Evolutionary conservation across 1,140 invertebrate genomes (phyloP).

Genomic region (Cryptotermes secundus): DNA sequence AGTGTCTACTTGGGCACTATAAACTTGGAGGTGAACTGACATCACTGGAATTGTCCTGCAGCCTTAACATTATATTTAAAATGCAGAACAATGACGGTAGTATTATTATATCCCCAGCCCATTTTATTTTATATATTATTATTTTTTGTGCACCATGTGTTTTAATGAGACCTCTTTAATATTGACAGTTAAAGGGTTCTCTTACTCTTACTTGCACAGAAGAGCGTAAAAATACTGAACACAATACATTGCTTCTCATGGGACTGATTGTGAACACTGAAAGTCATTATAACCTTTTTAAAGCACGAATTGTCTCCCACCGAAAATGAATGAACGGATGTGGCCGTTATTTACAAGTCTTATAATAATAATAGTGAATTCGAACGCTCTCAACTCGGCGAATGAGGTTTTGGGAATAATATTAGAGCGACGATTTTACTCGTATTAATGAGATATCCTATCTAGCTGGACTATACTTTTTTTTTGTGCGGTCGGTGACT

Average conservation of each 20-base stretch:
- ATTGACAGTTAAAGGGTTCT: not conserved
- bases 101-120: not conserved
- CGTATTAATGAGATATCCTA: conserved; percentile 11
- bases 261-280: not conserved
- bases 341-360: conserved; percentile 5
- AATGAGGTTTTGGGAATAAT: not conserved
- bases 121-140: not conserved
- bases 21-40: too few species aligned
- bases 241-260: not conserved
- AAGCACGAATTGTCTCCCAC: not conserved
- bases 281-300: not conserved
- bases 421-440: not conserved
- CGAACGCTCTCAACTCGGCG: not conserved
- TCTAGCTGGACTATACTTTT: conserved; percentile 1
- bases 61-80: too few species aligned
- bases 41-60: too few species aligned
- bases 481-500: conserved; percentile 1
- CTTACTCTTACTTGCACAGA: not conserved
- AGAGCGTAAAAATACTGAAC: not conserved
- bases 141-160: not conserved
- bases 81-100: too few species aligned
- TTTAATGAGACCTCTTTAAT: not conserved
- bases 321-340: not conserved
- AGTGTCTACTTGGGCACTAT: too few species aligned
- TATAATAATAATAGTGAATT: not conserved